Evolutionary conservation across 2,797 vertebrate genomes (phyloP), one percentile per base, ranked within the genome.

Genomic region (Champsocephalus gunnari): DNA sequence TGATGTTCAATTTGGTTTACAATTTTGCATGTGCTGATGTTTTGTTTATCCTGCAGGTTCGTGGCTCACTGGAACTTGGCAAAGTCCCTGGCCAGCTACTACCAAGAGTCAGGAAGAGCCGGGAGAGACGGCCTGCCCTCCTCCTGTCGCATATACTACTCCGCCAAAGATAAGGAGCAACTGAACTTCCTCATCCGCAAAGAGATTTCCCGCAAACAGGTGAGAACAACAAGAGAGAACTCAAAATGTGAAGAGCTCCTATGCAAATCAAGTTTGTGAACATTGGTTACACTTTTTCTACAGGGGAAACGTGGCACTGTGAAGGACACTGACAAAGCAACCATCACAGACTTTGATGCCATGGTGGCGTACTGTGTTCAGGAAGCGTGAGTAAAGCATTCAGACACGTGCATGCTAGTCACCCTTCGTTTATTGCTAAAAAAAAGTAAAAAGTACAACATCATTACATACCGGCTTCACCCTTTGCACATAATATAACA

Each of bases 1-100:
- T 7, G 0, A 14, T 45, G 9, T 48, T 1, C 19, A n/a, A 2
- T 56, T 5, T n/a, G 19, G 0, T 68, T 38, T 50, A 32, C 48
- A 1, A 19, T 19, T 66, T 72, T 51, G 2, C 12, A 13, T 8
- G 24, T 16, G 19, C 24, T 66, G 9, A 60, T 58, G 19, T 53
- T 47, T 38, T 56, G 7, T 74, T 28, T 47, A 67, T 61, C 24
- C 32, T 0, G 2, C 82, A 99, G 98, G 80, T 99, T 99, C 91
- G 98, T 99, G 9, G 97, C 95, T 81, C 98, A 99, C 17, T 99
- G 98, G 98, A 99, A 99, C 89, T 90, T 99, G n/a, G 97, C 98
- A 0, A 99, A 99, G 82, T 99, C 98, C 0, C 94, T 99, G 94
- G 97, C 98, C 75, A 97, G 96, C 5, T 99, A 99, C 92, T 99